Conservation (phyloP, 2,888 invertebrate genomes). For the Drosophila aldrichi region DNA sequence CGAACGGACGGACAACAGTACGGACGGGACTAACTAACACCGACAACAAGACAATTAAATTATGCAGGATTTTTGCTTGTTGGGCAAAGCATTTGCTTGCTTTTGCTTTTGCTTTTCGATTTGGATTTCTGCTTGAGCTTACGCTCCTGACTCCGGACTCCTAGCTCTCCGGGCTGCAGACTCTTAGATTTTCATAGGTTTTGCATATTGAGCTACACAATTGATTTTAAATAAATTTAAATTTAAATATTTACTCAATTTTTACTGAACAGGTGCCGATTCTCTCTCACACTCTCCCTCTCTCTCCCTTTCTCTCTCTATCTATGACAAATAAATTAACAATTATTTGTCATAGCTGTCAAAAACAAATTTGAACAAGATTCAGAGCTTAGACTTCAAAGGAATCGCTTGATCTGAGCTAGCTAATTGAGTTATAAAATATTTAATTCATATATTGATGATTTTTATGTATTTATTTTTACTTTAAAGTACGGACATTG, state of each 20-base stretch:
- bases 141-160: background rate
- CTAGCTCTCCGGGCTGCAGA: too few species aligned
- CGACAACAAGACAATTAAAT: constrained; percentile 74
- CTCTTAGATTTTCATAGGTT: constrained; percentile 4
- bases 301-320: background rate
- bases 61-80: constrained; percentile 65
- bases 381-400: background rate
- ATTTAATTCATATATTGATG: too few species aligned
- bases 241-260: constrained; percentile 68
- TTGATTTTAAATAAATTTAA: constrained; percentile 76
- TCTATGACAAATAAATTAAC: too few species aligned
- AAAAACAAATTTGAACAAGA: constrained; percentile 36
- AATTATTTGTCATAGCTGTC: constrained; percentile 37
- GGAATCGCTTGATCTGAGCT: background rate
- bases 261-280: constrained; percentile 20
- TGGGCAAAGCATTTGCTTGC: constrained; percentile 32
- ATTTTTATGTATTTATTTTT: too few species aligned
- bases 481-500: too few species aligned
- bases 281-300: too few species aligned
- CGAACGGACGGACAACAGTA: constrained; percentile 2
- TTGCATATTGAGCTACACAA: constrained; percentile 35
- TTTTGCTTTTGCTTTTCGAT: constrained; percentile 20
- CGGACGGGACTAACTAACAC: constrained; percentile 40
- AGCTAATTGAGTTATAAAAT: background rate
- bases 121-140: background rate